phyloP scores from a whole-genome alignment of 2,797 vertebrate species.

The Scyliorhinus canicula region DNA sequence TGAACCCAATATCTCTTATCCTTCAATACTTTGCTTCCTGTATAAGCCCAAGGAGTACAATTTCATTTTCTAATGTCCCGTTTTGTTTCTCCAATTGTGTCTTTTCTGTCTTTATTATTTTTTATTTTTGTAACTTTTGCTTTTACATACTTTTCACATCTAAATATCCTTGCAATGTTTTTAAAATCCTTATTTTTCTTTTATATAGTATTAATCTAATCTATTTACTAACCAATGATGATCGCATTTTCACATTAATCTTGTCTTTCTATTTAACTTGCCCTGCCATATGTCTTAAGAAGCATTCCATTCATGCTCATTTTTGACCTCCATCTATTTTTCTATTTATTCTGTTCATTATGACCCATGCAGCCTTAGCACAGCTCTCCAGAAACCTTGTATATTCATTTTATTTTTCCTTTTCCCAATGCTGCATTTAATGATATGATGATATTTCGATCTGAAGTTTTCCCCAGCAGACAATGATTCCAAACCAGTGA shows the following conservation, averaged over 20 bases:
- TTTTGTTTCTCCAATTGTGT: neutral
- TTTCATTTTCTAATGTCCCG: neutral
- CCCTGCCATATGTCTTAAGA: neutral
- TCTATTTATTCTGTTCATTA: neutral
- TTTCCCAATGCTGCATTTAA: neutral
- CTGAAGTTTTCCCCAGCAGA: neutral
- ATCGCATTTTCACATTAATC: neutral
- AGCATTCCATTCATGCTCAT: neutral
- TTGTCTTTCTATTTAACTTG: neutral
- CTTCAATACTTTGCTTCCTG: neutral
- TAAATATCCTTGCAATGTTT: neutral
- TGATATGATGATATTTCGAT: constrained; percentile 21
- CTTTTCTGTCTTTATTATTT: neutral
- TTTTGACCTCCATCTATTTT: neutral
- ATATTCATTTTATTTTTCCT: neutral
- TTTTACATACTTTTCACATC: neutral
- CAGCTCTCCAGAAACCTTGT: neutral
- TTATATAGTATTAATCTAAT: neutral
- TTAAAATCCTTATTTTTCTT: neutral
- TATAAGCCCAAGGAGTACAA: neutral
- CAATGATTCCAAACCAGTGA: neutral
- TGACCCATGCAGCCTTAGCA: neutral
- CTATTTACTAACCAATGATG: neutral
- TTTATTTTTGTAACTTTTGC: neutral
- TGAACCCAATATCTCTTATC: neutral